These are phyloP conservation scores for Caenorhabditis afra DNA, from an alignment of 2,888 invertebrate species.

Conservation along the genomic window DNA sequence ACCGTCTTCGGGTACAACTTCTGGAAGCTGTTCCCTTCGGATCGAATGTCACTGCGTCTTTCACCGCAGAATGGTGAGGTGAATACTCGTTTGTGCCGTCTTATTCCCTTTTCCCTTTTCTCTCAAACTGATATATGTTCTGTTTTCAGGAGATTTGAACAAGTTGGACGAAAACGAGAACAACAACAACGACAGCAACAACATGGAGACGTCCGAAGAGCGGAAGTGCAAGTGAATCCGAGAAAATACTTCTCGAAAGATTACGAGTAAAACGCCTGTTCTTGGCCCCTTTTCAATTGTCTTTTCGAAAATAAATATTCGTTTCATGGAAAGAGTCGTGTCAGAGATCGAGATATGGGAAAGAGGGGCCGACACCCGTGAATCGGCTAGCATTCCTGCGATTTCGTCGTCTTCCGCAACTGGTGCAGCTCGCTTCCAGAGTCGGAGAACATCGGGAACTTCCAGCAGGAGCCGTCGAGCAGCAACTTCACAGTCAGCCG, in stretches of 20 bases:
- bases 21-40: constrained; percentile 47
- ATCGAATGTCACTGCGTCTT: constrained; percentile 31
- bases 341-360: too few relatives aligned
- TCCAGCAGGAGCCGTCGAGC: constrained; percentile 30
- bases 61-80: constrained; percentile 54
- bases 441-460: constrained; percentile 25
- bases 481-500: constrained; percentile 38
- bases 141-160: constrained; percentile 37
- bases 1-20: constrained; percentile 53
- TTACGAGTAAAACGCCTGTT: constrained; percentile 39
- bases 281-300: constrained; percentile 11
- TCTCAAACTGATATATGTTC: not conserved
- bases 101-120: not conserved
- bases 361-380: too few relatives aligned
- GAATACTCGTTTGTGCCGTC: constrained; percentile 32
- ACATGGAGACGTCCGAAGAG: constrained; percentile 24
- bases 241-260: not conserved
- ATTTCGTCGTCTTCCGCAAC: constrained; percentile 26
- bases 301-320: not conserved
- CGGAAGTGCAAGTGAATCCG: constrained; percentile 36
- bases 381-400: constrained; percentile 13
- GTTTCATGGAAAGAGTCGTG: not conserved
- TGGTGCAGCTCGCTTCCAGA: constrained; percentile 44
- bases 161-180: constrained; percentile 24
- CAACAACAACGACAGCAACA: constrained; percentile 29